Conservation (phyloP, 2,888 invertebrate species). For the Xiphydria camelus region DNA sequence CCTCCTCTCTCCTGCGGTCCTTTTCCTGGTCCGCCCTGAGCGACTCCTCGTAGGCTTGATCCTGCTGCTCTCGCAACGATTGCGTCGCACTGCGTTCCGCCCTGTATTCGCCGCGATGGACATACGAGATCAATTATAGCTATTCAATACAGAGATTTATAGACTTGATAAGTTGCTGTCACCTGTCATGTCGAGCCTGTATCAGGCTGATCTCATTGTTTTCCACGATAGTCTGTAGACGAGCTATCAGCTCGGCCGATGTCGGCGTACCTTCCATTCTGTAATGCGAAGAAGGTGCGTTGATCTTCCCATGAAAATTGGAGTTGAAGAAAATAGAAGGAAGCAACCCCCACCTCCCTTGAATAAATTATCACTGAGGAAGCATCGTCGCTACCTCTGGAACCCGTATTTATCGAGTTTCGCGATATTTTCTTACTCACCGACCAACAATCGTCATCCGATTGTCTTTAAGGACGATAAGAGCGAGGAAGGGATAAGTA, state of each 20-base stretch:
- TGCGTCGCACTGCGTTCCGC: conserved; percentile 84
- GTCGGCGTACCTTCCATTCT: conserved; percentile 86
- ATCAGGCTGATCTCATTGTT: conserved; percentile 88
- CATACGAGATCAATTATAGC: conserved; percentile 4
- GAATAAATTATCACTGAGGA: too few species aligned
- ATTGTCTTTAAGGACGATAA: conserved; percentile 87
- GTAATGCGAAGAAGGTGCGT: conserved; percentile 7
- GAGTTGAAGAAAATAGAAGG: not conserved
- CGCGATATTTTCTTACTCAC: conserved; percentile 41
- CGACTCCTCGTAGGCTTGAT: conserved; percentile 91
- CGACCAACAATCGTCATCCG: conserved; percentile 89
- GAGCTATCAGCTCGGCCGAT: conserved; percentile 70
- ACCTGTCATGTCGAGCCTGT: conserved; percentile 85
- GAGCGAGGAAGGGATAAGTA: conserved; percentile 83
- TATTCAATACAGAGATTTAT: conserved; percentile 1
- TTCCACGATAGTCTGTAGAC: conserved; percentile 75
- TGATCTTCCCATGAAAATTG: conserved; percentile 1
- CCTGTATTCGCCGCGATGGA: conserved; percentile 47
- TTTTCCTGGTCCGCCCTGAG: conserved; percentile 93
- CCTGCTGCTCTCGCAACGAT: conserved; percentile 86
- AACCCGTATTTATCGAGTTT: too few species aligned
- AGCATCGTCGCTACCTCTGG: too few species aligned
- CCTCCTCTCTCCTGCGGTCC: conserved; percentile 72
- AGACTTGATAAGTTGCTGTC: conserved; percentile 32
- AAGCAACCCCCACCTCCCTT: too few species aligned